A percentile compares a stretch with the other conserved stretches of the same genome.
These are phyloP conservation scores for Arrhamphus sclerolepis DNA, from an alignment of 2,797 vertebrate genomes.

Conservation along the genomic window DNA sequence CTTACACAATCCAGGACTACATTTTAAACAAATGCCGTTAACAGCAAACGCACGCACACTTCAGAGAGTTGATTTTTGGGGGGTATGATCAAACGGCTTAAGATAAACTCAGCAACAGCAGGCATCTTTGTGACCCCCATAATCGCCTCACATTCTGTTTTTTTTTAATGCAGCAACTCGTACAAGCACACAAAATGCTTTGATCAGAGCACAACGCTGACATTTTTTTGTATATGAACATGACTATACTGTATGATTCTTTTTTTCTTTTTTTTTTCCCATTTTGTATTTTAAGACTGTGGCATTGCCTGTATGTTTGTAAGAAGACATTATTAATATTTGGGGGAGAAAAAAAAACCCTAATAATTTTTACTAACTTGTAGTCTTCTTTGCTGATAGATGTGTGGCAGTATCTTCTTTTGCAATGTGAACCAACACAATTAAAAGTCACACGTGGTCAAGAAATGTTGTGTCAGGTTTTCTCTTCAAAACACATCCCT, in stretches of 20 bases:
- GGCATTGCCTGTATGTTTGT: conserved; percentile 71
- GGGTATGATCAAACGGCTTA: conserved; percentile 64
- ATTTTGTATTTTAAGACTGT: conserved; percentile 58
- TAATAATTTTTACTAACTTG: conserved; percentile 77
- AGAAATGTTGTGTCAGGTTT: conserved; percentile 59
- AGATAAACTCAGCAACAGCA: conserved; percentile 63
- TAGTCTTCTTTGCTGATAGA: conserved; percentile 80
- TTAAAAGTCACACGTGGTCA: conserved; percentile 79
- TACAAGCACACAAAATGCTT: conserved; percentile 30
- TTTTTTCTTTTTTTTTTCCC: conserved; percentile 32
- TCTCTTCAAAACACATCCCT: conserved; percentile 32
- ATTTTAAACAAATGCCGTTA: too few relatives aligned
- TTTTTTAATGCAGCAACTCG: conserved; percentile 48
- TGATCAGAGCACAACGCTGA: conserved; percentile 43
- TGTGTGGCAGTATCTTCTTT: conserved; percentile 77
- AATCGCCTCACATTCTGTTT: conserved; percentile 45
- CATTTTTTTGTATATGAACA: conserved; percentile 55
- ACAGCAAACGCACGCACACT: not conserved
- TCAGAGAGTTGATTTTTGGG: conserved; percentile 54
- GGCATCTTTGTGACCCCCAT: conserved; percentile 61
- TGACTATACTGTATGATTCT: conserved; percentile 55
- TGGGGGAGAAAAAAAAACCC: conserved; percentile 42
- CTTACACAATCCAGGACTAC: too few relatives aligned
- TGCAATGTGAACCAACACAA: conserved; percentile 76
- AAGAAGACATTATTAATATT: conserved; percentile 73